Conservation (phyloP, 2,797 vertebrate genomes). For the Otolemur crassicaudatus region DNA sequence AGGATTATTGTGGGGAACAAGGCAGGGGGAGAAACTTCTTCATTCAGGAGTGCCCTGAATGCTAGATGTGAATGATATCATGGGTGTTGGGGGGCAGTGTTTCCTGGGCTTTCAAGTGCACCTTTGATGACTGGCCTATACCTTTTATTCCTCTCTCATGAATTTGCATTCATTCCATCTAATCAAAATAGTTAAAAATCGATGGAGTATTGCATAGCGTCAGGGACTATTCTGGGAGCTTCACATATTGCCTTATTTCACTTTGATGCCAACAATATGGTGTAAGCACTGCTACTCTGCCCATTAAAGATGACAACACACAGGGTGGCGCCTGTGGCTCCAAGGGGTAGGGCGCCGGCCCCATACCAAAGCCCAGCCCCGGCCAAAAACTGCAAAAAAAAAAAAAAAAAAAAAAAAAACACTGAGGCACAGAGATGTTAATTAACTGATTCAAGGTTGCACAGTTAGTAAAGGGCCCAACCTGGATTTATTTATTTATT, state of each 20-base stretch:
- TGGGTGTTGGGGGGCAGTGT: rapidly evolving
- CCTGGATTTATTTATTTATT: not conserved
- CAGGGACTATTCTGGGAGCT: not conserved
- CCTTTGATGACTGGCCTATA: not conserved
- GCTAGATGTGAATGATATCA: not conserved
- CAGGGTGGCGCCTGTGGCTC: too few species aligned
- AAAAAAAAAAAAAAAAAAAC: too few species aligned
- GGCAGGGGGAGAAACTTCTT: not conserved
- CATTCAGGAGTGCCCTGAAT: not conserved
- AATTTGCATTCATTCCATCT: not conserved
- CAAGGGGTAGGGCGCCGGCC: too few species aligned
- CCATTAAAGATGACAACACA: not conserved
- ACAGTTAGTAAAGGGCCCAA: not conserved
- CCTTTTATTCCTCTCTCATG: not conserved
- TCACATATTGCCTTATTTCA: not conserved
- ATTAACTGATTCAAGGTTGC: not conserved
- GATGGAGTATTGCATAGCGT: not conserved
- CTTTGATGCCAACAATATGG: not conserved
- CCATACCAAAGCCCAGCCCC: too few species aligned
- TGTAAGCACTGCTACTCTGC: not conserved
- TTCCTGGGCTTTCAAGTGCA: not conserved
- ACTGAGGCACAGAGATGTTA: not conserved
- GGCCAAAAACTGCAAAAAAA: too few species aligned
- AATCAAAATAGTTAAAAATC: not conserved
- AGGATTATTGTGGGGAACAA: not conserved